These are phyloP conservation scores for Holocentrus rufus DNA, from an alignment of 2,797 vertebrate genomes.

Conservation along the genomic window DNA sequence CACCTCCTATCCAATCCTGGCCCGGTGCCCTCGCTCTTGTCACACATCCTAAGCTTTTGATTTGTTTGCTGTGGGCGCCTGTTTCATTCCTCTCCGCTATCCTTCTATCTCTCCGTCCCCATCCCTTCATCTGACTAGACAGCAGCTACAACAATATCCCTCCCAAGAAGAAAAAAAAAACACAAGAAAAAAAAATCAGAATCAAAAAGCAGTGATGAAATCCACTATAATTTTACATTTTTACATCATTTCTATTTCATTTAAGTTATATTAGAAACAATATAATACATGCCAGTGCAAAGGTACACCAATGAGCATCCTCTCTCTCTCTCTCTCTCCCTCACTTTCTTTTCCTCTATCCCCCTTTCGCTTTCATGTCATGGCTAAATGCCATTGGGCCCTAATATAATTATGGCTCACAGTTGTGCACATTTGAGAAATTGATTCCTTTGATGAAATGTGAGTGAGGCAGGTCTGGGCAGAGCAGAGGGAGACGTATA, in stretches of 20 bases:
- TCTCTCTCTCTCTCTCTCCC: constrained; percentile 25
- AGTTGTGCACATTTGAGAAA: constrained; percentile 99
- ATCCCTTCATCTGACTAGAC: constrained; percentile 52
- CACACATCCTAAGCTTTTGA: constrained; percentile 88
- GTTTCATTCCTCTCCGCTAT: constrained; percentile 54
- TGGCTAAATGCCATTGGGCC: constrained; percentile 91
- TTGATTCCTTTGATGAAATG: constrained; percentile 99
- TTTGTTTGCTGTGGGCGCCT: constrained; percentile 87
- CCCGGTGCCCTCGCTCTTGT: constrained; percentile 84
- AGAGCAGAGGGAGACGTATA: constrained; percentile 90
- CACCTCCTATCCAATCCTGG: constrained; percentile 80
- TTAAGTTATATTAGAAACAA: constrained; percentile 31
- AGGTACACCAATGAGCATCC: constrained; percentile 37
- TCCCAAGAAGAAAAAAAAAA: neutral
- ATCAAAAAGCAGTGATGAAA: constrained; percentile 3
- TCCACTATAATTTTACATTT: too few relatives aligned
- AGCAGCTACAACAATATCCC: constrained; percentile 12
- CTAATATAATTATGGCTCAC: constrained; percentile 99
- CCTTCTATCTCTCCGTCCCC: constrained; percentile 39
- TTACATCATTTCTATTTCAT: too few relatives aligned
- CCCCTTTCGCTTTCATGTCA: constrained; percentile 69
- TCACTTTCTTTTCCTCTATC: constrained; percentile 19
- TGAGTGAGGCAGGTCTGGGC: constrained; percentile 86
- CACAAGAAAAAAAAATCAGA: neutral
- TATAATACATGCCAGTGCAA: constrained; percentile 43